Evolutionary conservation across 2,113 vertebrate species (phyloP).

Genomic region (Numida meleagris): DNA sequence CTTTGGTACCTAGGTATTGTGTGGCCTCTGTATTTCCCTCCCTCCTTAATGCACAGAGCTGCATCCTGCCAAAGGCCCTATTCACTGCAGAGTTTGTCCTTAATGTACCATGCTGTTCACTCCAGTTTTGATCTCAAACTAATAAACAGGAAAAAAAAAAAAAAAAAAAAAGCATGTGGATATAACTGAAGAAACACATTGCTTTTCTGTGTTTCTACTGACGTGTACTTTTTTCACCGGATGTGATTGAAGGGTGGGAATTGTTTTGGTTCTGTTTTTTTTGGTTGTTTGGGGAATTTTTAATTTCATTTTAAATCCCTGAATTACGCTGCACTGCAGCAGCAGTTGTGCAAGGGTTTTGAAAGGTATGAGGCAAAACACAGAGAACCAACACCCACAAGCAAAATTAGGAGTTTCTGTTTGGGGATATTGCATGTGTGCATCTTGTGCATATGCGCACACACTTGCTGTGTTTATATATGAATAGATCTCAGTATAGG

Average conservation of each 20-base stretch:
- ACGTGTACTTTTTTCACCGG: background rate
- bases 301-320: background rate
- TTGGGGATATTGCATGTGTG: background rate
- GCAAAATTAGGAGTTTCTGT: slow-evolving; percentile 34
- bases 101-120: slow-evolving; percentile 27
- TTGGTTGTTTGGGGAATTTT: background rate
- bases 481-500: slow-evolving; percentile 57
- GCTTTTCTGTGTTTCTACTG: slow-evolving; percentile 49
- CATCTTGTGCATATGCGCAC: background rate
- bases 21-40: slow-evolving; percentile 45
- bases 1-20: slow-evolving; percentile 6
- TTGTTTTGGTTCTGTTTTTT: background rate
- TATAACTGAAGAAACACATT: slow-evolving; percentile 18
- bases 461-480: slow-evolving; percentile 57
- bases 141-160: background rate
- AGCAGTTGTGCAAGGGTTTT: slow-evolving; percentile 35
- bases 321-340: slow-evolving; percentile 33
- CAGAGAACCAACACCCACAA: slow-evolving; percentile 19
- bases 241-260: background rate
- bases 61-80: slow-evolving; percentile 36
- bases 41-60: slow-evolving; percentile 18
- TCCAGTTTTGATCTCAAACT: slow-evolving; percentile 45
- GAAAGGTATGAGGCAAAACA: background rate
- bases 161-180: background rate
- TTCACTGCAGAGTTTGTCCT: background rate